Evolutionary conservation across 2,113 vertebrate species (phyloP).

Genomic region (Furnarius figulus): DNA sequence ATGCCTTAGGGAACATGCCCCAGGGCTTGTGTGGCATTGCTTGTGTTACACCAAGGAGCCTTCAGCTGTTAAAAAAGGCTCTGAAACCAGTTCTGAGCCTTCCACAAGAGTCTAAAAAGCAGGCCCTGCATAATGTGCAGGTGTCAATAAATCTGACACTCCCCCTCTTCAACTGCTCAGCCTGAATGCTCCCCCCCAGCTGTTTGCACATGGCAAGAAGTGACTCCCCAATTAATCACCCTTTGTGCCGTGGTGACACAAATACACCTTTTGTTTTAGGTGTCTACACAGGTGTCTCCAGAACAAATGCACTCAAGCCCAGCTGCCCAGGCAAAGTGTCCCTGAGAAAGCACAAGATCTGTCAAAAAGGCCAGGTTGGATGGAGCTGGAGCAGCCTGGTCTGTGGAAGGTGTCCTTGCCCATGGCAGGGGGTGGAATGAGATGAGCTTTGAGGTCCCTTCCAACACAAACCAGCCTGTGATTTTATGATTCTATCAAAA

Average conservation of each 20-base stretch:
- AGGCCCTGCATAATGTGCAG: not conserved
- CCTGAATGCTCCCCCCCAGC: not conserved
- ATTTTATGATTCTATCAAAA: not conserved
- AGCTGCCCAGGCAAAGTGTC: not conserved
- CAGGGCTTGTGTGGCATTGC: not conserved
- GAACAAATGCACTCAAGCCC: not conserved
- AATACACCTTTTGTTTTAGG: not conserved
- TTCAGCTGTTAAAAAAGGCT: not conserved
- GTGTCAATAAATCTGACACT: not conserved
- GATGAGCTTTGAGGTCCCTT: not conserved
- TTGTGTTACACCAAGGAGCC: not conserved
- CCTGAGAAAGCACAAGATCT: not conserved
- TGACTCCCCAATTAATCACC: not conserved
- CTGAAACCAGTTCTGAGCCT: not conserved
- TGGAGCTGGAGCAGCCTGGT: not conserved
- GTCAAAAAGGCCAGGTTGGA: not conserved
- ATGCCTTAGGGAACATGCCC: not conserved
- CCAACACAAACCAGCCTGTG: not conserved
- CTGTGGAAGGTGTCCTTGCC: not conserved
- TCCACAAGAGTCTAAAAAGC: not conserved
- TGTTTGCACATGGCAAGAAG: not conserved
- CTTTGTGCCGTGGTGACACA: not conserved
- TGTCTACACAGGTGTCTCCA: not conserved
- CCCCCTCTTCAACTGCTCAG: not conserved
- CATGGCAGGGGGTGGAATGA: not conserved